Percentiles rank a stretch among this genome's conserved stretches.
phyloP scores from a whole-genome alignment of 1,140 invertebrate species.

The Ceratosolen solmsi region DNA sequence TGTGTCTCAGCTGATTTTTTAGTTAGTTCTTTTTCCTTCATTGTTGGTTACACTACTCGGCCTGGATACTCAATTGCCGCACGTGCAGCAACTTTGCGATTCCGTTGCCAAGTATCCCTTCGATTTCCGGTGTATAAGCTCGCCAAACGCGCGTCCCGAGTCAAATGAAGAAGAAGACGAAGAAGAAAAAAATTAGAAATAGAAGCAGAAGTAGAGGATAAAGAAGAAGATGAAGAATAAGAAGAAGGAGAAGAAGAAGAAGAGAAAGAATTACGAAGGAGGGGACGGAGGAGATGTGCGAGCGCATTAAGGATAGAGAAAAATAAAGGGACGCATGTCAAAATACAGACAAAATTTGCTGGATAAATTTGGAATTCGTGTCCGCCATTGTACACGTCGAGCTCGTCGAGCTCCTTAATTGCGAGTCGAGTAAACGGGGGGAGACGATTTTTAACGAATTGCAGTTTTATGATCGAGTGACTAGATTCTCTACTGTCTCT shows the following conservation, averaged over 20 bases:
- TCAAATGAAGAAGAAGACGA: constrained; percentile 48
- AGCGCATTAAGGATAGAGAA: constrained; percentile 28
- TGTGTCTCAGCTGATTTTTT: constrained; percentile 47
- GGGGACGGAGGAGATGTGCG: constrained; percentile 25
- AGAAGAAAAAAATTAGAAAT: not conserved
- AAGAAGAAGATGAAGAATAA: no score
- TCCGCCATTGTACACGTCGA: not conserved
- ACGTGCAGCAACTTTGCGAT: constrained; percentile 52
- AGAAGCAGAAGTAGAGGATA: constrained; percentile 2
- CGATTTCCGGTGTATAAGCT: constrained; percentile 44
- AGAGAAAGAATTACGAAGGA: not conserved
- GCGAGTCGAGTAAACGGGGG: no score
- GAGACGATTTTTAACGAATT: not conserved
- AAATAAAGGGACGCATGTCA: constrained; percentile 40
- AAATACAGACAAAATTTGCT: constrained; percentile 18
- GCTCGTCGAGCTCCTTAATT: constrained; percentile 10
- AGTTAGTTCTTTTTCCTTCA: constrained; percentile 18
- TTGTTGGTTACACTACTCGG: constrained; percentile 42
- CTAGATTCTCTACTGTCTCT: not conserved
- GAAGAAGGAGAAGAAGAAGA: constrained; percentile 11
- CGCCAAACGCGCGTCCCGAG: not conserved
- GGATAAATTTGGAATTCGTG: constrained; percentile 17
- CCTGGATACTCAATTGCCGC: constrained; percentile 49
- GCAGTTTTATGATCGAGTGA: not conserved
- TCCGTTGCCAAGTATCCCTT: constrained; percentile 52